Evolutionary conservation across 2,888 invertebrate species (phyloP).

Genomic region (Elegia similella): DNA sequence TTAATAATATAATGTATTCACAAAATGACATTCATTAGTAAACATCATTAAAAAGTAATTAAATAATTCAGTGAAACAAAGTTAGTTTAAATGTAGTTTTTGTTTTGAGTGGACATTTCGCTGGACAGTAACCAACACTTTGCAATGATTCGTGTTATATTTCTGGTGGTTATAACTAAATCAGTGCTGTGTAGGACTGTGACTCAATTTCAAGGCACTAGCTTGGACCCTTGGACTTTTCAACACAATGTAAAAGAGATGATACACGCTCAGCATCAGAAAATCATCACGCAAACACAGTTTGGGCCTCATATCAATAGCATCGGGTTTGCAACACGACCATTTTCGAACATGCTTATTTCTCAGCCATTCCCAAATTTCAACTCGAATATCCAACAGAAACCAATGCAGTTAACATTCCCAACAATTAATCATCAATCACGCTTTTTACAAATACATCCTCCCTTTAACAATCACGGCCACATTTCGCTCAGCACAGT

Average conservation of each 20-base stretch:
- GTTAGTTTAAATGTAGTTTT: neutral
- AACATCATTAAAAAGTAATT: neutral
- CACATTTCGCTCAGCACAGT: neutral
- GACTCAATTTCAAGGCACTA: neutral
- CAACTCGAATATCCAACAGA: neutral
- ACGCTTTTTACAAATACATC: neutral
- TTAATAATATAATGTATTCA: neutral
- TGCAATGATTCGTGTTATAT: slow-evolving; percentile 1
- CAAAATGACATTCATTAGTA: neutral
- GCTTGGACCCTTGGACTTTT: neutral
- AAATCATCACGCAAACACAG: neutral
- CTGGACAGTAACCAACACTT: neutral
- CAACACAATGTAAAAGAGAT: neutral
- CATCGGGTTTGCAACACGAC: neutral
- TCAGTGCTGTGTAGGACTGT: neutral
- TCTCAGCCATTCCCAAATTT: neutral
- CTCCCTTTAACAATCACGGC: neutral
- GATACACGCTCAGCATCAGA: neutral
- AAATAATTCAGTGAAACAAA: neutral
- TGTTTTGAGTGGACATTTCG: neutral
- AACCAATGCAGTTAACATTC: neutral
- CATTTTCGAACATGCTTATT: neutral
- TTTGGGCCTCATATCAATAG: neutral
- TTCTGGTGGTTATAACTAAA: neutral
- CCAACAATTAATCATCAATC: neutral